Percentiles rank a stretch among this genome's conserved stretches.
phyloP scores from a whole-genome alignment of 2,797 vertebrate genomes.

The Pelodytes ibericus region DNA sequence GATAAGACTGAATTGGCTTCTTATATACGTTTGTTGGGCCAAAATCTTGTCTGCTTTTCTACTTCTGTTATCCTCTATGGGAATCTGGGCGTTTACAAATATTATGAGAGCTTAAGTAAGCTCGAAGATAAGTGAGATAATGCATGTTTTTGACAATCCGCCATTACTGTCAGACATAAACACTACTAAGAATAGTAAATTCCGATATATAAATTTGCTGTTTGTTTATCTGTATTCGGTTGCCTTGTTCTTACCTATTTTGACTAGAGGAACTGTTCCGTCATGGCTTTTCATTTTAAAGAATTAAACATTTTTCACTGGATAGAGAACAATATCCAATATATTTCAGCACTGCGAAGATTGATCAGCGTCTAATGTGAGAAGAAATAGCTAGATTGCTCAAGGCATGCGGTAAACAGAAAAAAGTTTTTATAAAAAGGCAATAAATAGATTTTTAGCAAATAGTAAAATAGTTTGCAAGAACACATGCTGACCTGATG shows the following conservation, averaged over 20 bases:
- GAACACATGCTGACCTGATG: slow-evolving; percentile 49
- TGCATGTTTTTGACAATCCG: neutral
- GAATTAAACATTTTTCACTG: neutral
- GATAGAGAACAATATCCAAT: neutral
- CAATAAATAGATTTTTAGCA: slow-evolving; percentile 36
- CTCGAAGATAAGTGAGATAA: slow-evolving; percentile 7
- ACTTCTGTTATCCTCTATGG: slow-evolving; percentile 1
- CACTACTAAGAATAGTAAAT: neutral
- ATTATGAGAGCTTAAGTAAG: neutral
- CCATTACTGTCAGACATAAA: neutral
- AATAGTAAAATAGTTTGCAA: slow-evolving; percentile 42
- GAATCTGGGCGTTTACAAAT: slow-evolving; percentile 10
- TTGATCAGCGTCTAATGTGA: neutral
- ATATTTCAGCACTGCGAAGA: neutral
- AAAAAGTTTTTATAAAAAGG: slow-evolving; percentile 28
- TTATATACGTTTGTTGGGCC: neutral
- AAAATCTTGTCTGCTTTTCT: slow-evolving; percentile 2
- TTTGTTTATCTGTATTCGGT: neutral
- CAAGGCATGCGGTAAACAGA: slow-evolving; percentile 15
- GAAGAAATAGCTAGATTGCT: neutral
- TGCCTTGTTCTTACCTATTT: neutral
- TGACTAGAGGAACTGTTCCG: neutral
- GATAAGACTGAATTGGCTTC: slow-evolving; percentile 32
- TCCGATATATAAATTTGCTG: neutral
- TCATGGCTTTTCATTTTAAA: neutral